These are phyloP conservation scores for Perca schrenkii DNA, from an alignment of 2,113 vertebrate species.

Conservation along the genomic window DNA sequence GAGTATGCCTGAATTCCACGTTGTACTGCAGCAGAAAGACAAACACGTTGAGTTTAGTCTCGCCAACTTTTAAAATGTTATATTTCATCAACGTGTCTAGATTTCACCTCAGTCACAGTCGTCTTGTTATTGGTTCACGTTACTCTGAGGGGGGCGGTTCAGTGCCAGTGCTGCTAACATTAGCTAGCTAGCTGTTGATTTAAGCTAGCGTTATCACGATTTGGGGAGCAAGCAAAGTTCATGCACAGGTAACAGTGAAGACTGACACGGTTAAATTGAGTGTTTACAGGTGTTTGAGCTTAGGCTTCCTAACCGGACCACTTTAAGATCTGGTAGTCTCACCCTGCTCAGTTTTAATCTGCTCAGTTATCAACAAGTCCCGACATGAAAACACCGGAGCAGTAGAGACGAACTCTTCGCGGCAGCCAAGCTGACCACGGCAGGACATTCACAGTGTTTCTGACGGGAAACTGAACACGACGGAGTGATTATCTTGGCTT, in stretches of 20 bases:
- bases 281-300: constrained; percentile 70
- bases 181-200: background rate
- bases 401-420: constrained; percentile 82
- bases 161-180: background rate
- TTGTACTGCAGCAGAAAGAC: background rate
- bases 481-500: constrained; percentile 70
- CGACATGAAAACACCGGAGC: constrained; percentile 54
- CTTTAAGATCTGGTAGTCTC: constrained; percentile 5
- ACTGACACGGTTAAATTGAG: accelerated
- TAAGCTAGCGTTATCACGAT: constrained; percentile 6
- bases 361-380: constrained; percentile 46
- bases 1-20: too few relatives aligned
- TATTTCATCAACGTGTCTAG: accelerated
- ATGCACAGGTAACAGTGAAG: accelerated
- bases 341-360: constrained; percentile 79
- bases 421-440: constrained; percentile 81
- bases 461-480: constrained; percentile 57
- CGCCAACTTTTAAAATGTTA: background rate
- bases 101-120: background rate
- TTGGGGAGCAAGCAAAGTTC: background rate
- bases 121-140: too few relatives aligned
- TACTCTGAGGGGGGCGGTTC: background rate
- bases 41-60: background rate
- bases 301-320: constrained; percentile 46
- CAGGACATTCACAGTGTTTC: constrained; percentile 27